phyloP scores from a whole-genome alignment of 2,113 vertebrate genomes.

The Rhea pennata region DNA sequence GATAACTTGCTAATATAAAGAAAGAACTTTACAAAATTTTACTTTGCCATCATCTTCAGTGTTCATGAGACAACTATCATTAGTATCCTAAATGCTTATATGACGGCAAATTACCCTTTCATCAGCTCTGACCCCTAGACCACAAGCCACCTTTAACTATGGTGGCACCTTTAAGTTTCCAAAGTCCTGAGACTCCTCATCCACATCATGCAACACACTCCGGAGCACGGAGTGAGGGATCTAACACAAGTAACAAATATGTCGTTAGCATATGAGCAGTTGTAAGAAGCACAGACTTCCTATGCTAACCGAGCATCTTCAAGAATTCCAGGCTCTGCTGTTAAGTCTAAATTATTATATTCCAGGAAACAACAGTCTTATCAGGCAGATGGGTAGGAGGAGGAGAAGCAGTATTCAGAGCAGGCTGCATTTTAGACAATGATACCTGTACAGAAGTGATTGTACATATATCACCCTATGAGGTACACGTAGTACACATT shows the following conservation, averaged over 20 bases:
- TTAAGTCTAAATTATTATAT: not conserved
- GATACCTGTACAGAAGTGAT: accelerated
- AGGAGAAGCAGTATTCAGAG: not conserved
- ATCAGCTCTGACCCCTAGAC: not conserved
- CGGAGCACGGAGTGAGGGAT: not conserved
- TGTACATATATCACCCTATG: accelerated
- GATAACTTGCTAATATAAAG: not conserved
- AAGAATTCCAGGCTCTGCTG: not conserved
- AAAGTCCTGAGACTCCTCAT: not conserved
- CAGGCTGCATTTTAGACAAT: not conserved
- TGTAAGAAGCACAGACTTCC: not conserved
- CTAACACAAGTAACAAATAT: accelerated
- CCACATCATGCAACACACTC: not conserved
- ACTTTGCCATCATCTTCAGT: not conserved
- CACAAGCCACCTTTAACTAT: not conserved
- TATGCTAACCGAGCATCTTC: not conserved
- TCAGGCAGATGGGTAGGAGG: not conserved
- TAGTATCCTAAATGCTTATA: not conserved
- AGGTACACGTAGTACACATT: accelerated
- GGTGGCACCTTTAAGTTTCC: not conserved
- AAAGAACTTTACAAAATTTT: not conserved
- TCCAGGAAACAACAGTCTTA: not conserved
- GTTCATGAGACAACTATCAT: not conserved
- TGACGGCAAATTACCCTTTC: not conserved
- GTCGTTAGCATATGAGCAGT: not conserved